These are phyloP conservation scores for Camponotus fellah DNA, from an alignment of 2,888 invertebrate genomes.

Conservation along the genomic window DNA sequence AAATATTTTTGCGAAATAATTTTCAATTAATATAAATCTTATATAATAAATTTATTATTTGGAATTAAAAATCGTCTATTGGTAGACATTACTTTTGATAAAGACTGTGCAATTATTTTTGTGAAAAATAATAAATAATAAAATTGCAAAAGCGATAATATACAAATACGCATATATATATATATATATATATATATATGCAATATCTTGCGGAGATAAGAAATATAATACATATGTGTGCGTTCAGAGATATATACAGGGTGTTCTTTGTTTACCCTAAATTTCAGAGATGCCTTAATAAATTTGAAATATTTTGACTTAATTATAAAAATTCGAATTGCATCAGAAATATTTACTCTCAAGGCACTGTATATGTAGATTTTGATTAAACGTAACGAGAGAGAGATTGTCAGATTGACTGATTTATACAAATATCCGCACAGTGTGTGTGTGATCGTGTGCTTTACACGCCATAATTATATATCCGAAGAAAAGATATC, in stretches of 20 bases:
- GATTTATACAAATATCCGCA: slow-evolving; percentile 23
- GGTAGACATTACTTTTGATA: not conserved
- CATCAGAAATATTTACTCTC: not conserved
- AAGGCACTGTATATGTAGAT: not conserved
- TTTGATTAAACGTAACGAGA: slow-evolving; percentile 1
- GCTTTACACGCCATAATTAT: not conserved
- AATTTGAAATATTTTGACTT: not conserved
- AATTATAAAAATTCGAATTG: slow-evolving; percentile 20
- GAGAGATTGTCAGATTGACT: not conserved
- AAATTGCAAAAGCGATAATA: slow-evolving; percentile 10
- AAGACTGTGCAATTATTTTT: not conserved
- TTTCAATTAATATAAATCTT: not conserved
- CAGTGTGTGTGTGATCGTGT: slow-evolving; percentile 2
- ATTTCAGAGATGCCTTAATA: slow-evolving; percentile 7
- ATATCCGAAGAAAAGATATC: not conserved
- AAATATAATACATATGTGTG: slow-evolving; percentile 20
- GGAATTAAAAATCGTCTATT: not conserved
- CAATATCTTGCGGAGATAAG: not conserved
- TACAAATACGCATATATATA: not conserved
- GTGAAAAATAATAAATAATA: slow-evolving; percentile 1
- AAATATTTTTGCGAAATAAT: not conserved
- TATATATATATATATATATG: not conserved
- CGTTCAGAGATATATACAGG: not conserved
- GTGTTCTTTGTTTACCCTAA: not conserved
- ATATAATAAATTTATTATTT: not conserved